Conservation (phyloP, 2,113 vertebrate species). For the Panurus biarmicus region DNA sequence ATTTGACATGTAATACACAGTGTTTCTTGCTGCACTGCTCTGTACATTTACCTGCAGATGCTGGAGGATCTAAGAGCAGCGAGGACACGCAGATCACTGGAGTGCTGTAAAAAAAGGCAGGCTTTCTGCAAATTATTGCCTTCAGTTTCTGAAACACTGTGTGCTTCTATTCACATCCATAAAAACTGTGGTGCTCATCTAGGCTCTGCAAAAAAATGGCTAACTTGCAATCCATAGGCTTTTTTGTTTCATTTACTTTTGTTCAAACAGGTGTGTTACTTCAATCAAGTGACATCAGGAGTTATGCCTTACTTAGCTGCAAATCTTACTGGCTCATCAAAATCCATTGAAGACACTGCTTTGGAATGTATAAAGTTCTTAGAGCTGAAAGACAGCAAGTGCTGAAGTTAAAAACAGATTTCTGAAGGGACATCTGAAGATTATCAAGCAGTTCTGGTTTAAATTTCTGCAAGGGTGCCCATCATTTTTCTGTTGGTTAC, state of each 20-base stretch:
- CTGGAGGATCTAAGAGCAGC: background rate
- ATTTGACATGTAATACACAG: background rate
- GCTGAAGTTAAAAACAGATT: background rate
- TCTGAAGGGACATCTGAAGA: background rate
- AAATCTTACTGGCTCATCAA: conserved; percentile 72
- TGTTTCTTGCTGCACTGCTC: background rate
- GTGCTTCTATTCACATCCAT: background rate
- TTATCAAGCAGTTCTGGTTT: background rate
- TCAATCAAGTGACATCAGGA: conserved; percentile 68
- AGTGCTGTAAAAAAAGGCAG: background rate
- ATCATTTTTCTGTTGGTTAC: background rate
- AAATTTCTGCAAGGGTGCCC: background rate
- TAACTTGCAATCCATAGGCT: background rate
- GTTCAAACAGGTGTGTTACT: conserved; percentile 71
- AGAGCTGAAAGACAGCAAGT: conserved; percentile 13
- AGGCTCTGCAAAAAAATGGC: background rate
- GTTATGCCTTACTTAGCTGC: conserved; percentile 69
- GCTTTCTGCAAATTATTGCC: background rate
- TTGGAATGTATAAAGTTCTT: conserved; percentile 72
- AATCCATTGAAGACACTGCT: conserved; percentile 74
- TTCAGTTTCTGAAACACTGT: background rate
- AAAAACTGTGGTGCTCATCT: background rate
- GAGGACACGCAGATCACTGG: background rate
- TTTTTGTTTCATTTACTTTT: conserved; percentile 13
- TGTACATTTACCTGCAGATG: background rate